Percentiles rank a stretch among this genome's conserved stretches.
Conservation (phyloP, 64 coral and sea anemone species). For the Porites australiensis region DNA sequence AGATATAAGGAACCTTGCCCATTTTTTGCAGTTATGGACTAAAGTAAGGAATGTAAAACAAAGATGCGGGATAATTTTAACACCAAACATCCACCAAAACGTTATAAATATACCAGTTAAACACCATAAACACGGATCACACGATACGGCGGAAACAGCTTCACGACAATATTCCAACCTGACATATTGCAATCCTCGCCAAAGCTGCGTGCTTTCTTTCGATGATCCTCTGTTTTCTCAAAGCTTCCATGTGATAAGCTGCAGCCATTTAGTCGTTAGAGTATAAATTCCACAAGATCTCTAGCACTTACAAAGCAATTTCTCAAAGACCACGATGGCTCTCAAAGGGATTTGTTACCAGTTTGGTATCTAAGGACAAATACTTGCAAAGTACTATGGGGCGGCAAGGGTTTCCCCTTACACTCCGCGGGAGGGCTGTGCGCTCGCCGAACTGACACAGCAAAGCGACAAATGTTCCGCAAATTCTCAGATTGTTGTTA, state of each 20-base stretch:
- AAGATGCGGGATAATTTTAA: too few relatives aligned
- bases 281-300: not conserved
- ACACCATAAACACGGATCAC: not conserved
- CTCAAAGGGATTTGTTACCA: slow-evolving; percentile 6
- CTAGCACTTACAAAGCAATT: not conserved
- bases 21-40: too few relatives aligned
- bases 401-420: slow-evolving; percentile 32
- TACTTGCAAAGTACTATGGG: slow-evolving; percentile 28
- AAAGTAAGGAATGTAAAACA: too few relatives aligned
- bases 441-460: too few relatives aligned
- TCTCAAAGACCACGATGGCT: not conserved
- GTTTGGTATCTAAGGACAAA: slow-evolving; percentile 31
- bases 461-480: too few relatives aligned
- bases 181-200: slow-evolving; percentile 55
- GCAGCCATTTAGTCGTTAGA: slow-evolving; percentile 56
- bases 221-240: slow-evolving; percentile 81
- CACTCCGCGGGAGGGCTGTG: not conserved
- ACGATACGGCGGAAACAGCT: not conserved
- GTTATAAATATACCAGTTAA: not conserved
- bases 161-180: slow-evolving; percentile 45
- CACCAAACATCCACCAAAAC: too few relatives aligned
- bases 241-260: slow-evolving; percentile 84
- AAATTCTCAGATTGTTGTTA: too few relatives aligned
- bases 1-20: too few relatives aligned
- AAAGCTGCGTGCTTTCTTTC: slow-evolving; percentile 72